phyloP scores from a whole-genome alignment of 1,140 invertebrate species.

The Drosophila teissieri region DNA sequence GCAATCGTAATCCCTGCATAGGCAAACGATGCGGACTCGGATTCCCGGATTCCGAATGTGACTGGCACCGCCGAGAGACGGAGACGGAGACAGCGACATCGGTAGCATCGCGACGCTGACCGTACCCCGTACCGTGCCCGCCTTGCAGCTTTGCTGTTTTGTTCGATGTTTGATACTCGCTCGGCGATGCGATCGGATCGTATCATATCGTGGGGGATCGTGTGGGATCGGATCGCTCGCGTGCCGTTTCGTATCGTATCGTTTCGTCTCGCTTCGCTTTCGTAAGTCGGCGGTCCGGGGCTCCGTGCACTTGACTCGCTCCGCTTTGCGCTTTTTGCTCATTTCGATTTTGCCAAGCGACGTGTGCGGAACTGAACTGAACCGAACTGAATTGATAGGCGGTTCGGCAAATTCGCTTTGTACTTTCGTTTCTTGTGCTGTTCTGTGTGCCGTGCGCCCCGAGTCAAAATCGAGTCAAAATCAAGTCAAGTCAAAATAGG shows the following conservation, averaged over 20 bases:
- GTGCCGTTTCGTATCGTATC: conserved; percentile 13
- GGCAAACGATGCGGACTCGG: conserved; percentile 33
- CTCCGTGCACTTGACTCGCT: conserved; percentile 18
- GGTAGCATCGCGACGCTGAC: not conserved
- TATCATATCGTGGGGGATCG: conserved; percentile 22
- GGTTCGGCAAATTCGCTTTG: conserved; percentile 50
- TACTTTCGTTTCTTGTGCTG: conserved; percentile 35
- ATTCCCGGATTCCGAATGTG: conserved; percentile 9
- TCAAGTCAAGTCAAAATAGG: conserved; percentile 2
- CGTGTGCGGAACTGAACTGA: conserved; percentile 64
- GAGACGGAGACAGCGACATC: not conserved
- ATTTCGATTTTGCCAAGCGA: conserved; percentile 74
- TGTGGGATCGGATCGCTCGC: not conserved
- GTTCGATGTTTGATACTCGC: not conserved
- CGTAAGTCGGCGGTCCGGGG: not conserved
- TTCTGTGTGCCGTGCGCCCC: conserved; percentile 11
- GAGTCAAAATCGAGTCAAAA: conserved; percentile 18
- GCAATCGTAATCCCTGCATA: conserved; percentile 61
- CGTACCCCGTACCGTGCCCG: not conserved
- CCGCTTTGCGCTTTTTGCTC: conserved; percentile 55
- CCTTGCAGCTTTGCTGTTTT: not conserved
- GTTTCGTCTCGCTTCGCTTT: conserved; percentile 64
- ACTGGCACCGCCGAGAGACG: not conserved
- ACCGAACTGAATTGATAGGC: conserved; percentile 51
- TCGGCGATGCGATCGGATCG: conserved; percentile 39